These are phyloP conservation scores for Gonocerus acuteangulatus DNA, from an alignment of 2,888 invertebrate species.

Conservation along the genomic window DNA sequence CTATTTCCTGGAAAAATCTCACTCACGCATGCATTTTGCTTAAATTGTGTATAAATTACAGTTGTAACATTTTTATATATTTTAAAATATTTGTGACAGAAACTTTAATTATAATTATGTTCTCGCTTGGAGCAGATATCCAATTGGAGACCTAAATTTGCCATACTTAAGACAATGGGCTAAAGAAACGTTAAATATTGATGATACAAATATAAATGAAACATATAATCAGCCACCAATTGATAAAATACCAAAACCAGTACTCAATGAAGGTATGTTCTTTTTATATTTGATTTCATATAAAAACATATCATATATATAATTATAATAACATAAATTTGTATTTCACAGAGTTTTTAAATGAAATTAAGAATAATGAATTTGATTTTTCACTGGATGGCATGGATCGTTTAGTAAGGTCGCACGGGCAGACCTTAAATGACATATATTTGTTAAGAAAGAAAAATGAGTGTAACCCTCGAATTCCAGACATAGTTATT, in stretches of 20 bases:
- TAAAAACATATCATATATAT: background rate
- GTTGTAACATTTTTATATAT: too few species aligned
- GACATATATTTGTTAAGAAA: conserved; percentile 74
- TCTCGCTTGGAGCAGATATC: too few species aligned
- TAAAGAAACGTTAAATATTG: conserved; percentile 59
- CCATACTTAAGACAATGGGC: conserved; percentile 80
- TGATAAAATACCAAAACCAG: conserved; percentile 58
- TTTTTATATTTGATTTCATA: background rate
- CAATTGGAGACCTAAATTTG: conserved; percentile 61
- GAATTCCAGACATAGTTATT: conserved; percentile 87
- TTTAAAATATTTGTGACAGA: too few species aligned
- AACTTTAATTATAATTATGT: too few species aligned
- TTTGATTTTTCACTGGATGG: conserved; percentile 64
- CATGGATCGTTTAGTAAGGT: conserved; percentile 74
- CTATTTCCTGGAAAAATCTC: too few species aligned
- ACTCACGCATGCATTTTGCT: too few species aligned
- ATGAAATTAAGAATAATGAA: conserved; percentile 50
- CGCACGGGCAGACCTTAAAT: conserved; percentile 87
- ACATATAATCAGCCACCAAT: conserved; percentile 53
- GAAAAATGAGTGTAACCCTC: conserved; percentile 48
- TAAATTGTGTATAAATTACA: too few species aligned
- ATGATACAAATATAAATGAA: conserved; percentile 46
- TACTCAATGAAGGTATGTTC: conserved; percentile 48
- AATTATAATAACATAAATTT: too few species aligned
- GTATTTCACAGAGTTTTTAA: conserved; percentile 53